A percentile compares a stretch with the other conserved stretches of the same genome.
phyloP scores from a whole-genome alignment of 2,113 vertebrate genomes.

The Progne subis region DNA sequence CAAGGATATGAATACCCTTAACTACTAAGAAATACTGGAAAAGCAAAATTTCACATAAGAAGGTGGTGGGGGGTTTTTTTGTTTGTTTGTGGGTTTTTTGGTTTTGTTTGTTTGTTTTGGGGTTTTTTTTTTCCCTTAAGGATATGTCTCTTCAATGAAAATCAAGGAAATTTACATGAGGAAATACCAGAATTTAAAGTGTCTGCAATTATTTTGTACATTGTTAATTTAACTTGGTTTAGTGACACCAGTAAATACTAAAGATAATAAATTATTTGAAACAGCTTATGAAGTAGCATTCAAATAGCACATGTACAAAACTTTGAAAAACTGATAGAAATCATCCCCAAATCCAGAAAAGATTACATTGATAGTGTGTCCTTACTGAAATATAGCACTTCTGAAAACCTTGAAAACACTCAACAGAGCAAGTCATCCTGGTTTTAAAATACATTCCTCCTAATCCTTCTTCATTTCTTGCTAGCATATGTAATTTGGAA shows the following conservation, averaged over 20 bases:
- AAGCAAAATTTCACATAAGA: background rate
- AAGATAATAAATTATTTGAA: background rate
- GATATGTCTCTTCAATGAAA: background rate
- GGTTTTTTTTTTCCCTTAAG: background rate
- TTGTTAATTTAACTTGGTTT: background rate
- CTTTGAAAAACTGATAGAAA: background rate
- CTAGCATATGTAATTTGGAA: background rate
- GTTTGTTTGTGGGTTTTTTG: background rate
- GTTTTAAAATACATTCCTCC: background rate
- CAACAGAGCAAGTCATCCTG: background rate
- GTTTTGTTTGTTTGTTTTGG: too few relatives aligned
- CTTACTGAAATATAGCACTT: background rate
- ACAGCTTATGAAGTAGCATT: background rate
- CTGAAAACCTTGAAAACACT: background rate
- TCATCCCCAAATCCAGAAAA: background rate
- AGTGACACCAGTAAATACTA: background rate
- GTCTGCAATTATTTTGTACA: background rate
- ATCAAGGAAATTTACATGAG: background rate
- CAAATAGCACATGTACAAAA: background rate
- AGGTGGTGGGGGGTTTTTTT: too few relatives aligned
- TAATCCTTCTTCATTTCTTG: background rate
- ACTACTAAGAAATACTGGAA: background rate
- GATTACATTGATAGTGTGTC: background rate
- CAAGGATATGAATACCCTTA: background rate
- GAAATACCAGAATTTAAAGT: background rate